Conservation (phyloP, 1,140 invertebrate species). For the Trichogramma pretiosum region DNA sequence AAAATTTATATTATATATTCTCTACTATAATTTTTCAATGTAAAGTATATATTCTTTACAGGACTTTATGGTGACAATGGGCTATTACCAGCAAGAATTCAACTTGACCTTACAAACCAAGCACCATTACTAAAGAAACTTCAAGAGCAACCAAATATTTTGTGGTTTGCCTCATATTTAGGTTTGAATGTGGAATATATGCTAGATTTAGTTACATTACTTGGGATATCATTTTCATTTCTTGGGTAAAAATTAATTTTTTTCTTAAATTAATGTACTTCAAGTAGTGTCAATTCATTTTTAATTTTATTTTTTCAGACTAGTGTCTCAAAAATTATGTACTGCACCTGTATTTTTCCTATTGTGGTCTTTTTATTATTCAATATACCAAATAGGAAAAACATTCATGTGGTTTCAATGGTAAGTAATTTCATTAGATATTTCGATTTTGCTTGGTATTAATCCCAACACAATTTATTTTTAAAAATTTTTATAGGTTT, state of each 20-base stretch:
- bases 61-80: conserved; percentile 76
- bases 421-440: too few relatives aligned
- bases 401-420: conserved; percentile 71
- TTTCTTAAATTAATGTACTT: neutral
- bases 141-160: conserved; percentile 57
- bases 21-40: too few relatives aligned
- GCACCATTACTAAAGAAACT: conserved; percentile 47
- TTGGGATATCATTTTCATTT: conserved; percentile 59
- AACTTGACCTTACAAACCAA: conserved; percentile 47
- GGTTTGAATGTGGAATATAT: conserved; percentile 61
- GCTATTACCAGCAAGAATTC: conserved; percentile 59
- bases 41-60: too few relatives aligned
- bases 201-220: conserved; percentile 62
- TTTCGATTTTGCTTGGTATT: neutral
- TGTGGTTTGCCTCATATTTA: conserved; percentile 61
- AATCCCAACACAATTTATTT: neutral
- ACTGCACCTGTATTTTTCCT: conserved; percentile 53
- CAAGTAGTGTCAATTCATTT: neutral
- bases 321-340: conserved; percentile 57
- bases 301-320: conserved; percentile 43
- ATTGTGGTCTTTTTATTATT: conserved; percentile 68
- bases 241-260: conserved; percentile 56
- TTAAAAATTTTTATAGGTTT: conserved; percentile 6
- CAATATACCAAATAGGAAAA: conserved; percentile 69
- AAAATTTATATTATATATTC: too few relatives aligned